Evolutionary conservation across 1,140 invertebrate species (phyloP).

Genomic region (Eupristina koningsbergeri): DNA sequence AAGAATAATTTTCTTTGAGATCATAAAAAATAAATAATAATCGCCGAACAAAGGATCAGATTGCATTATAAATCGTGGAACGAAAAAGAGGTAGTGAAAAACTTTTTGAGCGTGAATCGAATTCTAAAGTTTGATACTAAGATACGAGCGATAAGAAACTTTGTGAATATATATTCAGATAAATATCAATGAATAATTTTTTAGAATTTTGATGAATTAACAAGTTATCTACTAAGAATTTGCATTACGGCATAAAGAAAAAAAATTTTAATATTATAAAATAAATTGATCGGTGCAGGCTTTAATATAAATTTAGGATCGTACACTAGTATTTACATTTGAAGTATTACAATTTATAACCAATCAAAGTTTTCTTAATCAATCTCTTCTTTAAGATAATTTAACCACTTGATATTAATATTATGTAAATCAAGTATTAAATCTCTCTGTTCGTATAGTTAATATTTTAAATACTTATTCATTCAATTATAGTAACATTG

Average conservation of each 20-base stretch:
- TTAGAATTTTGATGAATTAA: slow-evolving; percentile 29
- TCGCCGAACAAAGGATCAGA: slow-evolving; percentile 48
- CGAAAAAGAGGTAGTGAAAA: slow-evolving; percentile 60
- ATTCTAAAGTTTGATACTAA: slow-evolving; percentile 30
- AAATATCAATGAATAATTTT: slow-evolving; percentile 1
- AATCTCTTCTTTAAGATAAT: too few relatives aligned
- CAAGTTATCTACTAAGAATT: slow-evolving; percentile 1
- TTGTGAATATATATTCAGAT: slow-evolving; percentile 2
- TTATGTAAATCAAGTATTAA: too few relatives aligned
- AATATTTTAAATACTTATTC: too few relatives aligned
- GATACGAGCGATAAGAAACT: slow-evolving; percentile 16
- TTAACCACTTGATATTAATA: too few relatives aligned
- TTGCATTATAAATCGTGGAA: slow-evolving; percentile 67
- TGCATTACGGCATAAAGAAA: neutral
- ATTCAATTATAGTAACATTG: too few relatives aligned
- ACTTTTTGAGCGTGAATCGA: slow-evolving; percentile 54
- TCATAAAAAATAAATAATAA: slow-evolving; percentile 13
- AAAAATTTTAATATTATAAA: neutral
- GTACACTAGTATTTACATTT: too few relatives aligned
- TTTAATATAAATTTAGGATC: too few relatives aligned
- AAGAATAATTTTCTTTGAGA: neutral
- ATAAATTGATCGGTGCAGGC: too few relatives aligned
- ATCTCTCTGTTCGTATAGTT: too few relatives aligned
- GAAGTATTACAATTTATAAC: too few relatives aligned
- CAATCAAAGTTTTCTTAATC: too few relatives aligned